Base-by-base conservation (phyloP, 1,140 invertebrate species). In the Calosoma granatense region DNA sequence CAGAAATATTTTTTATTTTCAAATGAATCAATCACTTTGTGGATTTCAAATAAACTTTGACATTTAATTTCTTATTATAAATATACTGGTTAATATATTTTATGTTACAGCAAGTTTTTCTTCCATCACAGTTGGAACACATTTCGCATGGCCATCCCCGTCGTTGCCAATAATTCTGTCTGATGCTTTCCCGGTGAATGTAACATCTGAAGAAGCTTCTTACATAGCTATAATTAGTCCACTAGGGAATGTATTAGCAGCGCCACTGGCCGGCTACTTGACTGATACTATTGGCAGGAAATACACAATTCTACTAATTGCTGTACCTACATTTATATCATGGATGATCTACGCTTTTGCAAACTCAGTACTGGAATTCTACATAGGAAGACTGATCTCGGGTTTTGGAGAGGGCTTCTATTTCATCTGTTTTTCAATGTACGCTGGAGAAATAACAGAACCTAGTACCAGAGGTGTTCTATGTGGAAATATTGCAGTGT, bases 401-500 rank as follows among this genome's bases (percentile, higher is more conserved):
- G 81, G 69, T 22, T 51, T 70, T 1, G 64, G 56, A 14, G 65
- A 70, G 52, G 65, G 59, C 6, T 59, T 60, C 19, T 53, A 63
- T 22, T 69, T 66, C 47, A 54, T 60, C 2, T 55, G 61, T 2
- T 51, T 68, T 12, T 63, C 65, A 2, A 59, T 58, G 21, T 67
- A 67, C 39, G 55, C 63, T 4, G 62, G 62, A 11, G 66, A 67
- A 59, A 60, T 67, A 0, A 54, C 64, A n/a, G 63, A 63, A n/a
- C 64, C 64, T 11, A 61, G 59, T 36, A 59, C 66, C 9, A 56
- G 66, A 22, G 63, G 64, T 1, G 60, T 56, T 6, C 68, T 65
- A 63, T 66, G 68, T 39, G 66, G 80, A 1, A 75, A 20, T 73
- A 76, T 63, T 76, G 70, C 67, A 1, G 60, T 70, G 3, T 73